Conservation (phyloP, 2,113 vertebrate genomes). For the Oryzias woworae region DNA sequence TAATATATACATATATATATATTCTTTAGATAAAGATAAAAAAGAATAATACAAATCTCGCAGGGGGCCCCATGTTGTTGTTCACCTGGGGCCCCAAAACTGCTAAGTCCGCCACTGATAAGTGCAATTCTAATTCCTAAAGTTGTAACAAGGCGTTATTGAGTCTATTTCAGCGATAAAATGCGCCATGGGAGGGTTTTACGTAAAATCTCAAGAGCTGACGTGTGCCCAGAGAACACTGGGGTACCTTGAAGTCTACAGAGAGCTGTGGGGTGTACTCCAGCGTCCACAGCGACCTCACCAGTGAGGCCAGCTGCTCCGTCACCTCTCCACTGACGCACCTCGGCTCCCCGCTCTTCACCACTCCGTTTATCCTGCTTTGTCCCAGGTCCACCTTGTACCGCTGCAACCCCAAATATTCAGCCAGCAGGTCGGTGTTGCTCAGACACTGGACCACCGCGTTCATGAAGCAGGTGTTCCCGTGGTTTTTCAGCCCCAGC, state of each 20-base stretch:
- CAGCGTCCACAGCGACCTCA: constrained; percentile 89
- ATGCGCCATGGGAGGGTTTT: background rate
- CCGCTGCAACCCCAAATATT: constrained; percentile 85
- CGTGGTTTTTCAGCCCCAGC: constrained; percentile 90
- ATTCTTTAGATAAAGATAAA: too few species aligned
- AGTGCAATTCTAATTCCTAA: background rate
- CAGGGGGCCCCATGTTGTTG: too few species aligned
- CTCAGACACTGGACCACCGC: constrained; percentile 94
- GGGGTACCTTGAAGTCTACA: constrained; percentile 89
- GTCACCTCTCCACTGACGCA: constrained; percentile 80
- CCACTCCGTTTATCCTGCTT: constrained; percentile 43
- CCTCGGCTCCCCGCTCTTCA: constrained; percentile 41
- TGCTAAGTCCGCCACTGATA: background rate
- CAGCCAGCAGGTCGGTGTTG: constrained; percentile 91
- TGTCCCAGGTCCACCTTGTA: constrained; percentile 76
- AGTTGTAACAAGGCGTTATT: constrained; percentile 14
- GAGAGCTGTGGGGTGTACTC: constrained; percentile 92
- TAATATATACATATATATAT: too few species aligned
- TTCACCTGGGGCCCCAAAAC: too few species aligned
- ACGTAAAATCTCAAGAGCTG: background rate
- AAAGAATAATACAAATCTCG: too few species aligned
- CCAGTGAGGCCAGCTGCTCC: constrained; percentile 84
- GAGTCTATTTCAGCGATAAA: background rate
- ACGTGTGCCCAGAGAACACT: constrained; percentile 1
- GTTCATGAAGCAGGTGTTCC: constrained; percentile 97